These are phyloP conservation scores for Bubalus kerabau DNA, from an alignment of 2,113 vertebrate species.

Conservation along the genomic window DNA sequence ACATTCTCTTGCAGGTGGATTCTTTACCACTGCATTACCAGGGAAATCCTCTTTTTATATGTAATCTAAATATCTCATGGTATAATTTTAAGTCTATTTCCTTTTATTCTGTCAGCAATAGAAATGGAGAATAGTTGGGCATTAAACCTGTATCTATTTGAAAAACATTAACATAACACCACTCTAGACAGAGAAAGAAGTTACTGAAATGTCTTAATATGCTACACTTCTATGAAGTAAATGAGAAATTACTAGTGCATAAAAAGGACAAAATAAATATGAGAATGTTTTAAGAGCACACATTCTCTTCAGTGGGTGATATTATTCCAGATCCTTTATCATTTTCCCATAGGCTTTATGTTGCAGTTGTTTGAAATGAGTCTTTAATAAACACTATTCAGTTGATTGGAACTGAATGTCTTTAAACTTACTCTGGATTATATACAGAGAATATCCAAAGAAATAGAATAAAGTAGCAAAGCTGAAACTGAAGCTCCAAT, in stretches of 20 bases:
- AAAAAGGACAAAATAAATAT: neutral
- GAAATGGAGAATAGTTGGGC: neutral
- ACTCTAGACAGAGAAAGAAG: neutral
- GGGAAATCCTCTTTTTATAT: neutral
- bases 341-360: neutral
- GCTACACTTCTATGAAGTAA: neutral
- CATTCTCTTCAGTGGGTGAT: neutral
- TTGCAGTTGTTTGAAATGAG: neutral
- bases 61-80: neutral
- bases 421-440: neutral
- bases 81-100: neutral
- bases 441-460: neutral
- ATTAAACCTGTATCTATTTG: neutral
- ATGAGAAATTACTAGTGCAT: neutral
- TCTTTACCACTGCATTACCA: neutral
- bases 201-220: neutral
- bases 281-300: neutral
- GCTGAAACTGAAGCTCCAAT: neutral
- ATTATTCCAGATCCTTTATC: neutral
- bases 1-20: neutral
- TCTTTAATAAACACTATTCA: neutral
- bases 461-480: neutral
- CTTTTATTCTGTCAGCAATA: neutral
- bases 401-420: neutral
- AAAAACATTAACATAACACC: neutral